Conservation (phyloP, 2,113 vertebrate genomes). For the Meriones unguiculatus region DNA sequence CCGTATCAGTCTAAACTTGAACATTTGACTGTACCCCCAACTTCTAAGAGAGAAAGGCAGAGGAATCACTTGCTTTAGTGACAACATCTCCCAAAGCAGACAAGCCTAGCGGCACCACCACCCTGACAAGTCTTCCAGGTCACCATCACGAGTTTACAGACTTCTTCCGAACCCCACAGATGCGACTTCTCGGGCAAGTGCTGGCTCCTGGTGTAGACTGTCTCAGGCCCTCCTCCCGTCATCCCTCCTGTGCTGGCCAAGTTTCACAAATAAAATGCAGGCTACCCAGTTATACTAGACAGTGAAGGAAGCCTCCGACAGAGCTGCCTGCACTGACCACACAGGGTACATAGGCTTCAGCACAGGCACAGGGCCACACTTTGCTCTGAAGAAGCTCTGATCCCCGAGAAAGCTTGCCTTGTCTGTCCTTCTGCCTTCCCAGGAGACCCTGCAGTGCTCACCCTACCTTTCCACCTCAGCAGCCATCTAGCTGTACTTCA, state of each 20-base stretch:
- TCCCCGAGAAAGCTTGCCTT: fast-evolving
- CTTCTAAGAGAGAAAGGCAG: too few relatives aligned
- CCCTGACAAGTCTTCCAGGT: background rate
- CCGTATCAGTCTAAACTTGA: background rate
- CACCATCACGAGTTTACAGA: fast-evolving
- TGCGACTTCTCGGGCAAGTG: background rate
- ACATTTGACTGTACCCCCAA: background rate
- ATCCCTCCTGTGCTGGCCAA: background rate
- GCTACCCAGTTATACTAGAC: background rate
- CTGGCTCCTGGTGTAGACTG: background rate
- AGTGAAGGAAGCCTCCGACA: background rate
- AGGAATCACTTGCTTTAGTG: background rate
- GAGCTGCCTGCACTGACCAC: background rate
- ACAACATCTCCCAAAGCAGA: background rate
- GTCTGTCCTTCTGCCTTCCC: background rate
- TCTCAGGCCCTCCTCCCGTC: background rate
- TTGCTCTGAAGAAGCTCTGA: too few relatives aligned
- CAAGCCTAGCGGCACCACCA: background rate
- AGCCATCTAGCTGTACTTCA: background rate
- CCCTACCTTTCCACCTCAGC: background rate
- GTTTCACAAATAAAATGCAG: too few relatives aligned
- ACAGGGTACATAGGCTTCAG: background rate
- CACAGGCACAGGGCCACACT: background rate
- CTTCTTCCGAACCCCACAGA: background rate
- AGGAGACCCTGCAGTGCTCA: background rate